Base-by-base conservation (phyloP, 53 echinoderm and acorn worm genomes). In the Holothuria scabra region DNA sequence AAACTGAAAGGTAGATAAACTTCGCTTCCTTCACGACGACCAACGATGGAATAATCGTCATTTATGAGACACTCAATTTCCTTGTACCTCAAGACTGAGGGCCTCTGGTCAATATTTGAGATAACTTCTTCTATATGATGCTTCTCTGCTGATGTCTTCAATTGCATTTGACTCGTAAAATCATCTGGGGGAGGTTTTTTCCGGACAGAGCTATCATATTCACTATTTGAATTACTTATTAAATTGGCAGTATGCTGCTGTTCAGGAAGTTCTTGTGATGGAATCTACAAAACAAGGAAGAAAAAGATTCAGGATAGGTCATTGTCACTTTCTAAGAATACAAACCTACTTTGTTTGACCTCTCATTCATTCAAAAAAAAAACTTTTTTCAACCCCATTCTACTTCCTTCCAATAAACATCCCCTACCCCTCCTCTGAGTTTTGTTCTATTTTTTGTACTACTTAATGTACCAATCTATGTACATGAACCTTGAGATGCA, bases 61-160 rank as follows among this genome's bases (percentile, higher is more conserved):
- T 97, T 97, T 67, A 97, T 94, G 19, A 97, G 56, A 74, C 97
- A 97, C 30, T 97, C 97, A 12, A 97, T 97, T 67, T 92, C 92
- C 67, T 97, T 84, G 74, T 92, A 92, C 21, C 65, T 70, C 41
- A 82, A 68, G 18, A 59, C 23, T 0, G 84, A 80, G 14, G 85
- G 35, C 21, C 79, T 63, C 48, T 85, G 89, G 38, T 89, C 85
- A 30, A 84, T 79, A 72, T 80, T 86, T 28, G 59, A 55, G 76
- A 85, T 49, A 52, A 81, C 22, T 12, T 61, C 62, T 60, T 89
- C 67, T 67, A 85, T n/a, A 56, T 67, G 41, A 9, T 84, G 66
- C 31, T 74, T 67, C 8, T 41, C 76, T 26, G 48, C 32, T 3
- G 16, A 38, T 19, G 29, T 74, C 29, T 75, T 60, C 55, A 52